These are phyloP conservation scores for Lottia gigantea DNA, from an alignment of 2,888 invertebrate genomes.

Conservation along the genomic window DNA sequence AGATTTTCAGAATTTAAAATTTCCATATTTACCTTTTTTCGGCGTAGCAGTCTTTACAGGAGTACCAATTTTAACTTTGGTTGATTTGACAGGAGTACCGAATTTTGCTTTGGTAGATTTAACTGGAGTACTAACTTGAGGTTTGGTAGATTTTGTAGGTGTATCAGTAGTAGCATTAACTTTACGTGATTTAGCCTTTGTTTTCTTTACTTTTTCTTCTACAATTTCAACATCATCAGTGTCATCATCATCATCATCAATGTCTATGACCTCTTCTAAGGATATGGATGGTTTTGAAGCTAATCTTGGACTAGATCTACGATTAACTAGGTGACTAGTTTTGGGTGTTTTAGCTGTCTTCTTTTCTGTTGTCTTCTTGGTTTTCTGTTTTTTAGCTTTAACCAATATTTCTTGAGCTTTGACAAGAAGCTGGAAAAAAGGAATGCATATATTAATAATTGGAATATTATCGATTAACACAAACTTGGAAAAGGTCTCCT, in stretches of 20 bases:
- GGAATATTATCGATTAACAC: too few relatives aligned
- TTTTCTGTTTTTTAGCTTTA: slow-evolving; percentile 38
- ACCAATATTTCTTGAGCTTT: slow-evolving; percentile 41
- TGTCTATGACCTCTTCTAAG: slow-evolving; percentile 1
- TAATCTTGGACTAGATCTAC: neutral
- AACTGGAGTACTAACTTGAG: neutral
- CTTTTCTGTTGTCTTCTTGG: slow-evolving; percentile 22
- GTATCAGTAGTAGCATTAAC: too few relatives aligned
- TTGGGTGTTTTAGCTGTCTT: slow-evolving; percentile 21
- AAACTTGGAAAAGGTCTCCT: too few relatives aligned
- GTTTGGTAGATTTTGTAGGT: too few relatives aligned
- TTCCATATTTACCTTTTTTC: slow-evolving; percentile 2
- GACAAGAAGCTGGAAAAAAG: slow-evolving; percentile 5
- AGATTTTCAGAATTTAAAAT: too few relatives aligned
- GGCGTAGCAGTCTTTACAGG: slow-evolving; percentile 14
- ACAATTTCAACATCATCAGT: neutral
- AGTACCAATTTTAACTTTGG: neutral
- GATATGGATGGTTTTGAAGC: neutral
- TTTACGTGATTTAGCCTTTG: slow-evolving; percentile 15
- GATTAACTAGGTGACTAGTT: slow-evolving; percentile 12
- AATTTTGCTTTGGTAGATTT: neutral
- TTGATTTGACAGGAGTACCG: neutral
- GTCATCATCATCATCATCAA: slow-evolving; percentile 12
- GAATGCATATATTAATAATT: too few relatives aligned
- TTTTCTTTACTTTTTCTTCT: slow-evolving; percentile 13